Percentiles rank a stretch among this genome's conserved stretches.
These are phyloP conservation scores for Naso thynnoides DNA, from an alignment of 2,797 vertebrate species.

Conservation along the genomic window DNA sequence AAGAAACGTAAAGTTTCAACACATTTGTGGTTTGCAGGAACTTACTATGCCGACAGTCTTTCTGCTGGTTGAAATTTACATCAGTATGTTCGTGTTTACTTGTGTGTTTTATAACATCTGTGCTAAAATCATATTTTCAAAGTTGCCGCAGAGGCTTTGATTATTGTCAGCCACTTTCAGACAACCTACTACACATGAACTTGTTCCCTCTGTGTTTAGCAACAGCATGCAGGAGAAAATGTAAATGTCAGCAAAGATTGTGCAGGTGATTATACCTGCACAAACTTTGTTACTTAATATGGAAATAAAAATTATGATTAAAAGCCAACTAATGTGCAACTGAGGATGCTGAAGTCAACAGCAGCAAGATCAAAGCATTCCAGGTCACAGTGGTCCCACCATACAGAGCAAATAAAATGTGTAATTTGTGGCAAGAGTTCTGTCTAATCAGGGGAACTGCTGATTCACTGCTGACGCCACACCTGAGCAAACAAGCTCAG, in stretches of 20 bases:
- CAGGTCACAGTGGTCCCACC: slow-evolving; percentile 2
- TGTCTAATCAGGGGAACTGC: slow-evolving; percentile 47
- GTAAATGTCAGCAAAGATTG: slow-evolving; percentile 13
- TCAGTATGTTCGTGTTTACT: neutral
- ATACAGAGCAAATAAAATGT: slow-evolving; percentile 26
- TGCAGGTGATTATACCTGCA: neutral
- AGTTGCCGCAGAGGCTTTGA: neutral
- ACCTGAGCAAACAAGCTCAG: slow-evolving; percentile 56
- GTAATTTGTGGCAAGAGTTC: slow-evolving; percentile 43
- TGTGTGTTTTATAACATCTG: neutral
- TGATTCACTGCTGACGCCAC: slow-evolving; percentile 46
- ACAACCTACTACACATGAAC: slow-evolving; percentile 1
- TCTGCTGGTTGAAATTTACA: too few species aligned
- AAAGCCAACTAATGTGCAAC: neutral
- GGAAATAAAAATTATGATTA: neutral
- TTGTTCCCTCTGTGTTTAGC: slow-evolving; percentile 7
- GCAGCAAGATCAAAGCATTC: slow-evolving; percentile 48
- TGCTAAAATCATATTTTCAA: slow-evolving; percentile 5
- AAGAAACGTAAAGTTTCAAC: too few species aligned
- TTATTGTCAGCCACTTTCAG: slow-evolving; percentile 7
- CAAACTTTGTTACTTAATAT: neutral
- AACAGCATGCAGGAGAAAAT: neutral
- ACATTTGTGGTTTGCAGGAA: too few species aligned
- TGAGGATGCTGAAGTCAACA: slow-evolving; percentile 6
- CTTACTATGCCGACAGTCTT: too few species aligned